These are phyloP conservation scores for Hyppa rectilinea DNA, from an alignment of 2,888 invertebrate species.

Conservation along the genomic window DNA sequence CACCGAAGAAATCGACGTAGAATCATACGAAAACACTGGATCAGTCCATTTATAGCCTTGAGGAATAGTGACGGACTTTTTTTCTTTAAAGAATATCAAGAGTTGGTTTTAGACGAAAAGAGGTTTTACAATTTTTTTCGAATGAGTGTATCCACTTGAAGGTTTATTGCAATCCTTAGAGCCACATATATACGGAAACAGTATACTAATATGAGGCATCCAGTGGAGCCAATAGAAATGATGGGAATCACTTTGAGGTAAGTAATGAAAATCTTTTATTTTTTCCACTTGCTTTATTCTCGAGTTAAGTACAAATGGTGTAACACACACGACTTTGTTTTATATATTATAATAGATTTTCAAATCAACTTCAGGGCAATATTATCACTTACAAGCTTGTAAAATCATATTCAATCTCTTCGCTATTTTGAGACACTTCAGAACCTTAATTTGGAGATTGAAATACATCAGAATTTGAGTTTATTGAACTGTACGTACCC, in stretches of 20 bases:
- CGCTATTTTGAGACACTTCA: slow-evolving; percentile 35
- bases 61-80: slow-evolving; percentile 53
- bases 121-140: slow-evolving; percentile 60
- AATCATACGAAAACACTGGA: slow-evolving; percentile 47
- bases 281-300: slow-evolving; percentile 26
- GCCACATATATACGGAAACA: slow-evolving; percentile 59
- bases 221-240: slow-evolving; percentile 62
- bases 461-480: slow-evolving; percentile 36
- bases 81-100: slow-evolving; percentile 51
- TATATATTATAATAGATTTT: slow-evolving; percentile 37
- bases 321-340: slow-evolving; percentile 22
- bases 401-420: slow-evolving; percentile 36
- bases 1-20: slow-evolving; percentile 51
- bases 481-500: slow-evolving; percentile 29
- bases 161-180: slow-evolving; percentile 54
- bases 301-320: slow-evolving; percentile 21
- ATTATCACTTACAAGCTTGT: slow-evolving; percentile 36
- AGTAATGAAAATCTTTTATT: slow-evolving; percentile 49
- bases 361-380: slow-evolving; percentile 33
- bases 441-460: slow-evolving; percentile 24
- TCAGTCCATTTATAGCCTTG: slow-evolving; percentile 46
- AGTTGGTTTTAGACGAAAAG: slow-evolving; percentile 53
- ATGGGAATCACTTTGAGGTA: slow-evolving; percentile 54
- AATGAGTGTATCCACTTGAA: slow-evolving; percentile 54
- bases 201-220: slow-evolving; percentile 56